phyloP scores from a whole-genome alignment of 1,140 invertebrate genomes.

The Araneus ventricosus region DNA sequence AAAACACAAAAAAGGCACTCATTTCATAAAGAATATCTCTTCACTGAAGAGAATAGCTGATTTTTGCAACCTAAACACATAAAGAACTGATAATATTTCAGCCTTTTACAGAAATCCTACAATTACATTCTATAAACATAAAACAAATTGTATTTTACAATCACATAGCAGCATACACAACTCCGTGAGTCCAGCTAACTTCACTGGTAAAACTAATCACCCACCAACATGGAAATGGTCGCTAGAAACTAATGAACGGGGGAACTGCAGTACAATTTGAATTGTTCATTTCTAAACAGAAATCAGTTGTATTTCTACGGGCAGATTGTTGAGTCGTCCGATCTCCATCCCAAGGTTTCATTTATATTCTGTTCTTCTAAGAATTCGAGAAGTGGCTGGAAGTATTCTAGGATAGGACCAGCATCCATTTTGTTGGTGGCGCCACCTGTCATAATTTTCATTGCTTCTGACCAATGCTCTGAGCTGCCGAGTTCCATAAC shows the following conservation, averaged over 20 bases:
- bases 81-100: not conserved
- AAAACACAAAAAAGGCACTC: not conserved
- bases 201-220: not conserved
- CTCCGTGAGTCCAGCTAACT: not conserved
- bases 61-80: not conserved
- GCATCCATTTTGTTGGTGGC: conserved; percentile 87
- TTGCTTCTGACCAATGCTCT: conserved; percentile 87
- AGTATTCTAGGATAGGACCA: conserved; percentile 89
- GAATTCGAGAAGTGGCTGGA: conserved; percentile 89
- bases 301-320: conserved; percentile 35
- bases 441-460: conserved; percentile 87
- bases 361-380: conserved; percentile 88
- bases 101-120: not conserved
- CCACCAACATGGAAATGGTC: not conserved
- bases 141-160: not conserved
- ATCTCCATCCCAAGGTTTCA: conserved; percentile 88
- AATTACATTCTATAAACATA: not conserved
- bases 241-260: not conserved
- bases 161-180: not conserved
- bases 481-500: conserved; percentile 88
- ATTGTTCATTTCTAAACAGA: not conserved
- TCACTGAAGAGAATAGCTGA: not conserved
- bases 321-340: conserved; percentile 58
- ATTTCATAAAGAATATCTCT: not conserved
- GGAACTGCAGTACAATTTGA: not conserved